Base-by-base conservation (phyloP, 2,888 invertebrate genomes). In the Pristionchus arcanus region DNA sequence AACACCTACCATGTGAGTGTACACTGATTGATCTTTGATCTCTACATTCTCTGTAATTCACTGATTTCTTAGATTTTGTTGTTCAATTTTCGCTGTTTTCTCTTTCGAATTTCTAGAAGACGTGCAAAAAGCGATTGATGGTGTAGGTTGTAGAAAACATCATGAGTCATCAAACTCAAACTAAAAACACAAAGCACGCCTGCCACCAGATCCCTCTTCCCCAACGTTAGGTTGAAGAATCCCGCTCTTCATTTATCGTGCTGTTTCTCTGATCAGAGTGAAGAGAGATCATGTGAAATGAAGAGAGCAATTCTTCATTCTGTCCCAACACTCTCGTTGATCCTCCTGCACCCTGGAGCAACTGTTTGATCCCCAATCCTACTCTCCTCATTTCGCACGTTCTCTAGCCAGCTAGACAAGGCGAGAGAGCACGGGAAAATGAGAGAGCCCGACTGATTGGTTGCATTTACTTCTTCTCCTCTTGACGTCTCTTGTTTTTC, bases 1-100 rank as follows among this genome's bases (percentile, higher is more conserved):
- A 93, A 92, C 53, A 94, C 94, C 90, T 95, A 93, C 92, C 91
- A 94, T 87, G 93, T 92, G n/a, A 25, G 66, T 34, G 42, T 13
- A 49, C 42, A n/a, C 42, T 11, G 42, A 49, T 37, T 31, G 19
- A 31, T 71, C 34, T 71, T 71, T 55, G 55, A 21, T 55, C 55
- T 55, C 21, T 55, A 55, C 19, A 2, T 55, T 9, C 28, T 59
- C 59, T 59, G 3, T 59, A 4, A 19, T n/a, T n/a, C n/a, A n/a
- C n/a, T 63, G 28, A 9, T 31, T 19, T 31, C 28, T 74, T n/a
- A 13, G 19, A 71, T 16, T n/a, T 71, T 31, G 25, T 71, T 71
- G 34, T 25, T n/a, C 31, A 28, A 71, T 71, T 31, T 28, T 28
- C 34, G 28, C 7, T 34, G 21, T 55, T 55, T 55, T 55, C 55